A percentile compares a stretch with the other conserved stretches of the same genome.
These are phyloP conservation scores for Tetragonisca angustula DNA, from an alignment of 2,888 invertebrate genomes.

Conservation along the genomic window DNA sequence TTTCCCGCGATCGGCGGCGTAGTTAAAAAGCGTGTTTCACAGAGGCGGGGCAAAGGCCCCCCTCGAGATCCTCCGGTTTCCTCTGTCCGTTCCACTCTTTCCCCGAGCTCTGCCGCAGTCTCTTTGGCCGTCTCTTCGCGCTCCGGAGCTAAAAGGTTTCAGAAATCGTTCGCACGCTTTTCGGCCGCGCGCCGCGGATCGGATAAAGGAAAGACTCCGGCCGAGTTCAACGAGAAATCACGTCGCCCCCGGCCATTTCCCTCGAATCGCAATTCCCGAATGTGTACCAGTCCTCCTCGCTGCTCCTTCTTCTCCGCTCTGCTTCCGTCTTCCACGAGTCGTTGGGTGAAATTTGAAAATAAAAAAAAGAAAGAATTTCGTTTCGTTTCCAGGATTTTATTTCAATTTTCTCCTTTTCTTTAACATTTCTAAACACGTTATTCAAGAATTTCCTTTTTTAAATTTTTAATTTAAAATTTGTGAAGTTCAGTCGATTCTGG, in stretches of 20 bases:
- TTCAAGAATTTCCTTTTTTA: background rate
- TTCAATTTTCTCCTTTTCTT: background rate
- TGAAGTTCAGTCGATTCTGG: too few species aligned
- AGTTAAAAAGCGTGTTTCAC: slow-evolving; percentile 44
- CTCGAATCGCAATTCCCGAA: slow-evolving; percentile 52
- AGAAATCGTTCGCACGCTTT: slow-evolving; percentile 64
- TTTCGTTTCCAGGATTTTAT: slow-evolving; percentile 14
- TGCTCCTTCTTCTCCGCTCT: background rate
- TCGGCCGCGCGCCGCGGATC: slow-evolving; percentile 47
- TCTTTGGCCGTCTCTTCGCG: slow-evolving; percentile 56
- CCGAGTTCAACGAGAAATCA: slow-evolving; percentile 60
- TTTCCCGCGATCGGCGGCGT: slow-evolving; percentile 13
- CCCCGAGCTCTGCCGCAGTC: slow-evolving; percentile 29
- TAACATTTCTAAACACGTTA: background rate
- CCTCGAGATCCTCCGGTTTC: slow-evolving; percentile 31
- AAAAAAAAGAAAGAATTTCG: slow-evolving; percentile 24
- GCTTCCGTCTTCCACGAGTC: background rate
- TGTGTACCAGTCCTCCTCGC: slow-evolving; percentile 22
- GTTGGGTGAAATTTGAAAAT: slow-evolving; percentile 39
- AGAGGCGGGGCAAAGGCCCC: slow-evolving; percentile 14
- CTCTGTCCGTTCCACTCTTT: slow-evolving; percentile 54
- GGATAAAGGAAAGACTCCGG: slow-evolving; percentile 56
- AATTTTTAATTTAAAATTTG: background rate
- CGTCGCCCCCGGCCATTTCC: slow-evolving; percentile 58
- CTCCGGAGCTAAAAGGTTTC: slow-evolving; percentile 60